A percentile compares a stretch with the other conserved stretches of the same genome.
These are phyloP conservation scores for Cliona cf. orientalis DNA, from an alignment of 37 sponge, comb jelly and placozoan species.

Conservation along the genomic window DNA sequence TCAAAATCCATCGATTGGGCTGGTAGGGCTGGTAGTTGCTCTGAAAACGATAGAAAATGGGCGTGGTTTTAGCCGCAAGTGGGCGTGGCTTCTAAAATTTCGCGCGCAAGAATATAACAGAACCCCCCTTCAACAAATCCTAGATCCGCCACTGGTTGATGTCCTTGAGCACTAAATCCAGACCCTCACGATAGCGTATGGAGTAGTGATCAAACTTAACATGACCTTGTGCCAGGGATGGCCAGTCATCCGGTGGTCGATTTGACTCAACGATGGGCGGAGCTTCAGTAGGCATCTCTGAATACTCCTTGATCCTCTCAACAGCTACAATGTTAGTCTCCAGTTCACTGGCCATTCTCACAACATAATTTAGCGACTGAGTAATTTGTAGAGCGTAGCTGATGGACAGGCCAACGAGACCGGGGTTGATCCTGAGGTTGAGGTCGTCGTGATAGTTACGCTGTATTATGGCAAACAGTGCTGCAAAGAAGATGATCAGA, in stretches of 20 bases:
- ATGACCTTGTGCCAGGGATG: conserved; percentile 73
- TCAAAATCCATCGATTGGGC: too few relatives aligned
- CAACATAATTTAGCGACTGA: conserved; percentile 84
- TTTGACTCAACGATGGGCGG: conserved; percentile 52
- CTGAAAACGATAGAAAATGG: too few relatives aligned
- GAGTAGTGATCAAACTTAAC: conserved; percentile 83
- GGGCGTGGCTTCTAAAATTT: too few relatives aligned
- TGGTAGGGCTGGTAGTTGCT: too few relatives aligned
- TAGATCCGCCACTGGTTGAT: too few relatives aligned
- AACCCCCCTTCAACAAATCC: too few relatives aligned
- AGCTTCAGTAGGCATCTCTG: conserved; percentile 85
- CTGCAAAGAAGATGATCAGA: conserved; percentile 87
- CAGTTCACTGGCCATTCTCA: conserved; percentile 92
- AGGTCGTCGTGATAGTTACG: conserved; percentile 36
- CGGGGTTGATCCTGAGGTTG: conserved; percentile 48
- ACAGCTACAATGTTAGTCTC: conserved; percentile 96
- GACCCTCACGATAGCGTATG: conserved; percentile 89
- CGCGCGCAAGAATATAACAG: too few relatives aligned
- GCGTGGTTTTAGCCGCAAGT: too few relatives aligned
- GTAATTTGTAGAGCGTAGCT: conserved; percentile 92
- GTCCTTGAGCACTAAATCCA: conserved; percentile 88
- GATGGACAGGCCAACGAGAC: conserved; percentile 90
- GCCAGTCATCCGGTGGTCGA: conserved; percentile 87
- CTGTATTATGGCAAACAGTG: conserved; percentile 90
- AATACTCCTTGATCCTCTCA: conserved; percentile 93